Evolutionary conservation across 2,797 vertebrate genomes (phyloP).

Genomic region (Aldrovandia affinis): DNA sequence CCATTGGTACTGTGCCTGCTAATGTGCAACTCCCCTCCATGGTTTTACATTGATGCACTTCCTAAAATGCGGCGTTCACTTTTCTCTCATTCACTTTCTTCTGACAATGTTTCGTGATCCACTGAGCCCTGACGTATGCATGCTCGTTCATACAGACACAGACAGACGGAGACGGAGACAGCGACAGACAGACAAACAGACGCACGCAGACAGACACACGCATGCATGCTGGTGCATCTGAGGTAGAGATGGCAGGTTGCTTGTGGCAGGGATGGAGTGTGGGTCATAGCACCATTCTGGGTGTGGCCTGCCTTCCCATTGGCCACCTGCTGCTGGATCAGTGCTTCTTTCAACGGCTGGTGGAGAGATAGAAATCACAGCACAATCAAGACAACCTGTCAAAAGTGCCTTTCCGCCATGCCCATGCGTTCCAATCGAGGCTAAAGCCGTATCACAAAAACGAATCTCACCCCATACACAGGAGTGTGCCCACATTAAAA

Average conservation of each 20-base stretch:
- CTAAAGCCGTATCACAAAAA: conserved; percentile 1
- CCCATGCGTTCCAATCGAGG: not conserved
- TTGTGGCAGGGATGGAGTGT: conserved; percentile 82
- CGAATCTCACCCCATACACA: not conserved
- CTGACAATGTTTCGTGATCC: too few relatives aligned
- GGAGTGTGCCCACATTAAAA: conserved; percentile 37
- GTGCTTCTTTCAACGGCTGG: conserved; percentile 88
- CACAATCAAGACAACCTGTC: not conserved
- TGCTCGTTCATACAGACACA: not conserved
- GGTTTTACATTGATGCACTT: not conserved
- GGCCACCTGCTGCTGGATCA: conserved; percentile 92
- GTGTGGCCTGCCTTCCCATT: conserved; percentile 86
- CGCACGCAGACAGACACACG: not conserved
- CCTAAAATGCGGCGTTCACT: not conserved
- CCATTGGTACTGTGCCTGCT: not conserved
- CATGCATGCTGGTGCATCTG: conserved; percentile 89
- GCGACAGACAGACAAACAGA: not conserved
- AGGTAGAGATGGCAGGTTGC: conserved; percentile 96
- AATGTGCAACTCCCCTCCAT: not conserved
- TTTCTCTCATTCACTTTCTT: not conserved
- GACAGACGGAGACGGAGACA: not conserved
- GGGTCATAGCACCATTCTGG: conserved; percentile 81
- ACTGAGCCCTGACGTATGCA: not conserved
- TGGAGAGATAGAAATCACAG: conserved; percentile 30
- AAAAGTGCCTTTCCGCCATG: not conserved